Percentiles rank a stretch among this genome's conserved stretches.
Conservation (phyloP, 2,113 vertebrate species). For the Gadus macrocephalus region DNA sequence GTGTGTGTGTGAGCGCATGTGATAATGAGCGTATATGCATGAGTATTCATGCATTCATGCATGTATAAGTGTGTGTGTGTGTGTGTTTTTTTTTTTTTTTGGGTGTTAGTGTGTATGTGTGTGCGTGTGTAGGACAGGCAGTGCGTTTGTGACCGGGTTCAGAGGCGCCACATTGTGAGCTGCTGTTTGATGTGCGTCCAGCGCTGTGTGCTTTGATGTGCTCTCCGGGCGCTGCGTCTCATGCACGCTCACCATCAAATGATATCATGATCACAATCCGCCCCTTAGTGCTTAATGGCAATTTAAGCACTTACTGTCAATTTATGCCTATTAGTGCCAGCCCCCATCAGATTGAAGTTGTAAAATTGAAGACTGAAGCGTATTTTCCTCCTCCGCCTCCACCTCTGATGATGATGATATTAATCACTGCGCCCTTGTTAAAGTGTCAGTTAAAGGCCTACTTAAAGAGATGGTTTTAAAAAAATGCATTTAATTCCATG, state of each 20-base stretch:
- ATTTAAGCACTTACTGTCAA: constrained; percentile 49
- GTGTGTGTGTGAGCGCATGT: neutral
- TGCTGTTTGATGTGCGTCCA: constrained; percentile 50
- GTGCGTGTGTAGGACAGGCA: neutral
- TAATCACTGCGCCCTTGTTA: constrained; percentile 1
- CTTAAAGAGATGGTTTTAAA: neutral
- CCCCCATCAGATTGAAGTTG: constrained; percentile 36
- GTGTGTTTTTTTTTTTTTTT: no score
- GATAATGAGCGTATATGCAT: neutral
- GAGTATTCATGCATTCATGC: neutral
- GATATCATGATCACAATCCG: constrained; percentile 50
- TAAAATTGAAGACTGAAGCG: constrained; percentile 33
- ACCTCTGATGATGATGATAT: constrained; percentile 7
- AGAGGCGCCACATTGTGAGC: constrained; percentile 26
- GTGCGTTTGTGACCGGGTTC: neutral
- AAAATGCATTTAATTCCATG: neutral
- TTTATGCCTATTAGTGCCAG: constrained; percentile 43
- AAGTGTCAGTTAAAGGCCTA: neutral
- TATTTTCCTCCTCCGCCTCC: neutral
- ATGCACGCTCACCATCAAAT: constrained; percentile 44
- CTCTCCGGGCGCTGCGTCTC: constrained; percentile 28
- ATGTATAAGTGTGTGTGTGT: neutral
- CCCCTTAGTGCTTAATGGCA: constrained; percentile 44
- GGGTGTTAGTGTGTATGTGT: neutral
- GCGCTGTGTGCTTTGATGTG: constrained; percentile 47